A percentile compares a stretch with the other conserved stretches of the same genome.
Conservation (phyloP, 2,113 vertebrate species). For the Girardinichthys multiradiatus region DNA sequence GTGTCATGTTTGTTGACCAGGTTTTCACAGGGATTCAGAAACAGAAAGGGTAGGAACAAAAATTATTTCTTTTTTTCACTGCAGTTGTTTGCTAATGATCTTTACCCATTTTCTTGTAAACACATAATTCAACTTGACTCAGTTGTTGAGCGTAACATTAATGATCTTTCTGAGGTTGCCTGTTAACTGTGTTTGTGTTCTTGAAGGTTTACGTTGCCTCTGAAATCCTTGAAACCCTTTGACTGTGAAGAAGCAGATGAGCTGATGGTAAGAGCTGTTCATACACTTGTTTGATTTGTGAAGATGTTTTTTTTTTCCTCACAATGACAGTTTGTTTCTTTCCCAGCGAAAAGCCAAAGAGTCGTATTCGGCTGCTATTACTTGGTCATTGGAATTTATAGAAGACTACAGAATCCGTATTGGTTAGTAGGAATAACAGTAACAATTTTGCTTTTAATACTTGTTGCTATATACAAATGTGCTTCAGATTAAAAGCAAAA, state of each 20-base stretch:
- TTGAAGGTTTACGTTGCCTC: constrained; percentile 81
- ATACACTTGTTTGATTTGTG: neutral
- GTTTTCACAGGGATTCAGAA: constrained; percentile 52
- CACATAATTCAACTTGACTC: neutral
- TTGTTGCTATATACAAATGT: no score
- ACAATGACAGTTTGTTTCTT: constrained; percentile 1
- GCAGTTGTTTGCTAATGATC: neutral
- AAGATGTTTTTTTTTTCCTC: neutral
- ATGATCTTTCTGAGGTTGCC: neutral
- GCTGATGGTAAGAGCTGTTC: constrained; percentile 82
- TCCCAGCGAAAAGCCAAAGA: constrained; percentile 85
- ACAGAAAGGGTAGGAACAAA: constrained; percentile 82
- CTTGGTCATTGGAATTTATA: constrained; percentile 87
- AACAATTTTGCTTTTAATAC: no score
- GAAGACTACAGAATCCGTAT: constrained; percentile 87
- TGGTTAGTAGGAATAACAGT: constrained; percentile 73
- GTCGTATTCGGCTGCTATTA: constrained; percentile 78
- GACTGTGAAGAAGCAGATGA: constrained; percentile 86
- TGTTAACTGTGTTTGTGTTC: constrained; percentile 9
- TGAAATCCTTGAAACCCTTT: constrained; percentile 88
- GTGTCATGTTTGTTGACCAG: constrained; percentile 86
- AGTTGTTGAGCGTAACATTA: neutral
- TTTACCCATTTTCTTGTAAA: neutral
- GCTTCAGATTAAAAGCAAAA: no score
- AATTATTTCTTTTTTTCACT: neutral